Evolutionary conservation across 23 tunicate species (phyloP).

Genomic region (Styela clava): DNA sequence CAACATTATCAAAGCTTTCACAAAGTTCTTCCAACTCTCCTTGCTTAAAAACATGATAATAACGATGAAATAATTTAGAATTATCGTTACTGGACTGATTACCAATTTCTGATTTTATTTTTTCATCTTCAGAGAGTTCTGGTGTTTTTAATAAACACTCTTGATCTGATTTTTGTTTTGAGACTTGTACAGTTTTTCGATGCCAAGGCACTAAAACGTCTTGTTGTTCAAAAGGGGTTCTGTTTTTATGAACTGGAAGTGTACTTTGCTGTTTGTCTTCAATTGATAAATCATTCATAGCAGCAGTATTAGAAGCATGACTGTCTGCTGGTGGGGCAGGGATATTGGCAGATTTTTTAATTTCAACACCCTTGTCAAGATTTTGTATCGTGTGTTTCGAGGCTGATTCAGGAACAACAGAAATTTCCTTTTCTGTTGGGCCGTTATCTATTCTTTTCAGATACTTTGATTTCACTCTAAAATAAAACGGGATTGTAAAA

Average conservation of each 20-base stretch:
- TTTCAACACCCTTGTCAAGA: too few relatives aligned
- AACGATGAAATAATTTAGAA: slow-evolving; percentile 51
- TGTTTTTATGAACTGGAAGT: slow-evolving; percentile 61
- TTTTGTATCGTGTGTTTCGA: too few relatives aligned
- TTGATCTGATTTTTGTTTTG: background rate
- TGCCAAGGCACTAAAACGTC: slow-evolving; percentile 96
- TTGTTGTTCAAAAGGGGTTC: slow-evolving; percentile 68
- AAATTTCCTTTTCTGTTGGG: too few relatives aligned
- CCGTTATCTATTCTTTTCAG: slow-evolving; percentile 36
- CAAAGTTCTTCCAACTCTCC: slow-evolving; percentile 67
- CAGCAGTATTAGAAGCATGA: background rate
- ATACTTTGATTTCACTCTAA: slow-evolving; percentile 51
- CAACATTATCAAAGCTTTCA: slow-evolving; percentile 1
- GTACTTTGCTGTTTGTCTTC: too few relatives aligned
- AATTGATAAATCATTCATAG: background rate
- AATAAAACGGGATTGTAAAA: too few relatives aligned
- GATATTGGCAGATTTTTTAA: background rate
- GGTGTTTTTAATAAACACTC: background rate
- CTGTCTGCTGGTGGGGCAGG: background rate
- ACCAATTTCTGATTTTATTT: background rate
- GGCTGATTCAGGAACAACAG: too few relatives aligned
- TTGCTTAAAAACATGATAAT: slow-evolving; percentile 92
- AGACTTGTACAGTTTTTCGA: slow-evolving; percentile 18
- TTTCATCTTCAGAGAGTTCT: too few relatives aligned
- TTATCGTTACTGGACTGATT: background rate